These are phyloP conservation scores for Zootoca vivipara DNA, from an alignment of 2,113 vertebrate species.

Conservation along the genomic window DNA sequence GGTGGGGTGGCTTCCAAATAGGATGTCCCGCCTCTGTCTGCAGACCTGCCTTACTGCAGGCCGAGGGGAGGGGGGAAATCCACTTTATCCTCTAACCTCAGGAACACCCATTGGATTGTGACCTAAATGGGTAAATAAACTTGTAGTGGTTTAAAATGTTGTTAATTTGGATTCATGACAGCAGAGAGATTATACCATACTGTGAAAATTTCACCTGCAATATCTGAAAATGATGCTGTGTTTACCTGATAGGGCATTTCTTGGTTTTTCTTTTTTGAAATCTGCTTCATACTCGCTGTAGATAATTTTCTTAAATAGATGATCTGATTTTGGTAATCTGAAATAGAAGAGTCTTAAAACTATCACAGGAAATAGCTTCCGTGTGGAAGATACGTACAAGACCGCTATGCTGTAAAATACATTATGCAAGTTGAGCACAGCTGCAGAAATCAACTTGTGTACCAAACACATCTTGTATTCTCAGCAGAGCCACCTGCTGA, in stretches of 20 bases:
- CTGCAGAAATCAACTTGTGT: background rate
- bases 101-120: background rate
- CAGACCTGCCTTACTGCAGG: too few relatives aligned
- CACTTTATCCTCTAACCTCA: too few relatives aligned
- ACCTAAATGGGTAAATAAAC: background rate
- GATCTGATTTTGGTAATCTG: conserved; percentile 58
- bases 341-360: conserved; percentile 36
- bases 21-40: too few relatives aligned
- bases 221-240: conserved; percentile 18
- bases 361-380: background rate
- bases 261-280: conserved; percentile 85
- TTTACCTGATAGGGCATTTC: conserved; percentile 84
- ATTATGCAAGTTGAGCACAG: background rate
- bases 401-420: background rate
- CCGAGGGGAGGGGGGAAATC: too few relatives aligned
- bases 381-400: background rate
- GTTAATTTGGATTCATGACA: background rate
- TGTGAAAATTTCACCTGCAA: background rate
- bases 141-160: background rate
- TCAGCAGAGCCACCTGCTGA: background rate
- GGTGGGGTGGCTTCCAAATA: too few relatives aligned
- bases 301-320: conserved; percentile 88
- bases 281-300: conserved; percentile 90
- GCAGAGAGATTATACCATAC: background rate
- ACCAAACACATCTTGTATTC: background rate